Evolutionary conservation across 2,113 vertebrate species (phyloP).

Genomic region (Elanus axillaris): DNA sequence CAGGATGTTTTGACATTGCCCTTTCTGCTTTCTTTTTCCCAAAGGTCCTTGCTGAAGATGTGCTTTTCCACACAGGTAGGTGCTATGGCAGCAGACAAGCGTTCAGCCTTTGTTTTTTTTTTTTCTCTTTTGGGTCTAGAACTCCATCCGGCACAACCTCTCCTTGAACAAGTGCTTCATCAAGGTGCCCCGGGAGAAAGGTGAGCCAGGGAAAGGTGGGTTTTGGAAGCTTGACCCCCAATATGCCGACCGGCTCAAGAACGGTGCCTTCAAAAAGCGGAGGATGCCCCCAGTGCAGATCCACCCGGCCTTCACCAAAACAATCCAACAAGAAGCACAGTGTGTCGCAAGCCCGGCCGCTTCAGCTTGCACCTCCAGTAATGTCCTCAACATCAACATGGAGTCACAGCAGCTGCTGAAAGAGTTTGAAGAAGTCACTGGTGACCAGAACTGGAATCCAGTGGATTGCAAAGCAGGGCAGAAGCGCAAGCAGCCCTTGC

Average conservation of each 20-base stretch:
- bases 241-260: slow-evolving; percentile 88
- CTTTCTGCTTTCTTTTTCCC: not conserved
- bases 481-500: slow-evolving; percentile 79
- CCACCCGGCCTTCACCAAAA: slow-evolving; percentile 79
- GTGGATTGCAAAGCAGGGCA: slow-evolving; percentile 63
- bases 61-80: not conserved
- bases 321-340: slow-evolving; percentile 7
- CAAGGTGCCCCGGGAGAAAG: slow-evolving; percentile 94
- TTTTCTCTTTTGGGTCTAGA: slow-evolving; percentile 72
- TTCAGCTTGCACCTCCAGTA: not conserved
- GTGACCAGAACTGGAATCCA: slow-evolving; percentile 72
- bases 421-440: slow-evolving; percentile 85
- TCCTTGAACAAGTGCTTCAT: slow-evolving; percentile 98
- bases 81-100: not conserved
- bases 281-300: slow-evolving; percentile 84
- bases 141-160: slow-evolving; percentile 95
- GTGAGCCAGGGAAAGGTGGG: slow-evolving; percentile 91
- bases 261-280: slow-evolving; percentile 85
- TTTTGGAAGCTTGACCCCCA: slow-evolving; percentile 97
- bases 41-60: not conserved
- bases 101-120: not conserved
- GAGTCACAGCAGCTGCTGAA: slow-evolving; percentile 84
- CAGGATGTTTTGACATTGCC: not conserved
- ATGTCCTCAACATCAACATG: slow-evolving; percentile 56
- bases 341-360: not conserved